These are phyloP conservation scores for Cataglyphis cursor DNA, from an alignment of 2,888 invertebrate species.

Conservation along the genomic window DNA sequence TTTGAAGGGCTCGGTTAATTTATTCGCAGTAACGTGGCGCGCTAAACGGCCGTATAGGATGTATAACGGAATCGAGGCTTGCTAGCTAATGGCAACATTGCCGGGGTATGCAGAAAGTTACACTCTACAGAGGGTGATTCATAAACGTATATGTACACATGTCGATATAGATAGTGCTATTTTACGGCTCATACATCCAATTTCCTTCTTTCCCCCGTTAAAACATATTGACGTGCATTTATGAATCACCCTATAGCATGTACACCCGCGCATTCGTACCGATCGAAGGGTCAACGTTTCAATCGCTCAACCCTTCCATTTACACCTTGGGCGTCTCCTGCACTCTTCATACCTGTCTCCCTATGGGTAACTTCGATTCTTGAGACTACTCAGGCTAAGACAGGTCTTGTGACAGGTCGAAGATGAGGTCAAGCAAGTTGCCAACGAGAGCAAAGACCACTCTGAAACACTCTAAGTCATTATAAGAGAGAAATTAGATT, in stretches of 20 bases:
- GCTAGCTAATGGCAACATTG: constrained; percentile 48
- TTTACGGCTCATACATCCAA: neutral
- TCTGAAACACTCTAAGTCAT: constrained; percentile 30
- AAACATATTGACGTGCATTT: neutral
- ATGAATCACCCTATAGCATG: neutral
- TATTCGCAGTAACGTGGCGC: constrained; percentile 42
- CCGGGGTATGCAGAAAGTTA: constrained; percentile 20
- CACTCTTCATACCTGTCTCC: constrained; percentile 35
- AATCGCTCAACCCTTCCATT: constrained; percentile 50
- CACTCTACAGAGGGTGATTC: constrained; percentile 1
- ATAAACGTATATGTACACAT: neutral
- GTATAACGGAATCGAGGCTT: constrained; percentile 49
- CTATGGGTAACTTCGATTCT: constrained; percentile 42
- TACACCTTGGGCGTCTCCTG: constrained; percentile 27
- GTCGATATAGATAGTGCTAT: neutral
- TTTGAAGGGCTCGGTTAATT: constrained; percentile 48
- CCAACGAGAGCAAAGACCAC: constrained; percentile 25
- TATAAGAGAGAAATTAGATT: constrained; percentile 21
- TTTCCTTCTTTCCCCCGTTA: neutral
- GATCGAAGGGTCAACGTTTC: constrained; percentile 29
- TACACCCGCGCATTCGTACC: neutral
- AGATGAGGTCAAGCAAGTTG: constrained; percentile 41
- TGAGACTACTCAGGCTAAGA: constrained; percentile 55
- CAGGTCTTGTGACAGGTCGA: constrained; percentile 38
- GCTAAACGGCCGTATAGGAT: constrained; percentile 39